Evolutionary conservation across 1,140 invertebrate species (phyloP).

Genomic region (Phortica variegata): DNA sequence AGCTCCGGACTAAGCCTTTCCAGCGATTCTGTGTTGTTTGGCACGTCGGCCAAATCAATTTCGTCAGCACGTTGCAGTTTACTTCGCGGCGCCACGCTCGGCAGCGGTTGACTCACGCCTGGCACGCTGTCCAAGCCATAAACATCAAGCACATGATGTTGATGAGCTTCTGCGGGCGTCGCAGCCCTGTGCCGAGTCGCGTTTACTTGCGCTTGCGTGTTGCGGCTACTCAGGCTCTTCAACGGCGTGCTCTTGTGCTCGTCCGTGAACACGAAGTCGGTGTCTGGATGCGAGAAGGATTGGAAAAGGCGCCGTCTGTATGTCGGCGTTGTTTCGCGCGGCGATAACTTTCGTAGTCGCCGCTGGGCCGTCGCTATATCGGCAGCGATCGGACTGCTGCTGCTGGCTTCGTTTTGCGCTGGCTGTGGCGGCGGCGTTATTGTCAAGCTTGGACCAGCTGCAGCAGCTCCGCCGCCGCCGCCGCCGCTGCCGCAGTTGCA

Average conservation of each 20-base stretch:
- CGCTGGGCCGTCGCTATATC: too few species aligned
- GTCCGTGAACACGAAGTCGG: conserved; percentile 26
- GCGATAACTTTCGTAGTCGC: conserved; percentile 7
- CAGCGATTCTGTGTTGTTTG: too few species aligned
- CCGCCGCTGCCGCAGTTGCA: conserved; percentile 14
- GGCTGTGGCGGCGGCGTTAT: not conserved
- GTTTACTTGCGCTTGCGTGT: too few species aligned
- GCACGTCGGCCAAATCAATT: too few species aligned
- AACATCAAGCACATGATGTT: conserved; percentile 21
- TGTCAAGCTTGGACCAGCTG: not conserved
- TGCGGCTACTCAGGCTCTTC: not conserved
- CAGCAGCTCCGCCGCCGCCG: not conserved
- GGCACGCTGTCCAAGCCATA: conserved; percentile 14
- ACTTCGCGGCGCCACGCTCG: too few species aligned
- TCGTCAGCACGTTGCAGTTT: too few species aligned
- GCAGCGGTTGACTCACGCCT: conserved; percentile 10
- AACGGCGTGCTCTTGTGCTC: conserved; percentile 23
- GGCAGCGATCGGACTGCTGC: too few species aligned
- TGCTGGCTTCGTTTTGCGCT: conserved; percentile 2
- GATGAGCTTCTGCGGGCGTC: conserved; percentile 21
- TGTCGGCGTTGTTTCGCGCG: conserved; percentile 14
- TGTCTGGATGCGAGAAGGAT: conserved; percentile 29
- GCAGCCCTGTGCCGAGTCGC: too few species aligned
- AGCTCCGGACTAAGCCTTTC: not conserved
- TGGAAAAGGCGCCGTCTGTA: too few species aligned